Conservation (phyloP, 2,888 invertebrate species). For the Meliscaeva auricollis region DNA sequence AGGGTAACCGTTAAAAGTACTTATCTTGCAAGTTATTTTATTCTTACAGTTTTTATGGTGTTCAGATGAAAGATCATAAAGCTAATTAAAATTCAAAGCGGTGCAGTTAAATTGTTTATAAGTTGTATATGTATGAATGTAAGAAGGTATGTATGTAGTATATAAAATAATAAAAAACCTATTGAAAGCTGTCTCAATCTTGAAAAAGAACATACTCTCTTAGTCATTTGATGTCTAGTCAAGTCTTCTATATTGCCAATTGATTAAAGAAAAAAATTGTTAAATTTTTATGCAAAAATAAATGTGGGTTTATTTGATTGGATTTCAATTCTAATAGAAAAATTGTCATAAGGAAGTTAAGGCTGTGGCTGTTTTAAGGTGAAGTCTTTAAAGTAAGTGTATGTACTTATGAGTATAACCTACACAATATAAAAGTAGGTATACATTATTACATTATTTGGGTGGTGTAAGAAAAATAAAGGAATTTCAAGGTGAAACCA, state of each 20-base stretch:
- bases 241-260: neutral
- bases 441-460: neutral
- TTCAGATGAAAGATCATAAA: slow-evolving; percentile 41
- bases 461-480: slow-evolving; percentile 20
- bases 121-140: neutral
- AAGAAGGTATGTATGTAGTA: no score
- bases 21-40: neutral
- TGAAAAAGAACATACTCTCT: neutral
- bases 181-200: slow-evolving; percentile 28
- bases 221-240: slow-evolving; percentile 20
- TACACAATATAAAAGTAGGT: neutral
- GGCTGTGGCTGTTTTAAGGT: neutral
- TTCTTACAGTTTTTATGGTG: slow-evolving; percentile 30
- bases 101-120: slow-evolving; percentile 1
- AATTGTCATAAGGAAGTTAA: slow-evolving; percentile 40
- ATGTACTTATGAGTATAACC: neutral
- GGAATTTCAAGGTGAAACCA: slow-evolving; percentile 60
- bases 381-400: neutral
- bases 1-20: neutral
- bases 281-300: slow-evolving; percentile 22
- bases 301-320: slow-evolving; percentile 39
- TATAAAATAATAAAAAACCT: neutral
- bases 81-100: slow-evolving; percentile 48
- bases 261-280: slow-evolving; percentile 11
- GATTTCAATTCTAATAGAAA: slow-evolving; percentile 7